phyloP scores from a whole-genome alignment of 2,888 invertebrate species.

The Cephus runcator region DNA sequence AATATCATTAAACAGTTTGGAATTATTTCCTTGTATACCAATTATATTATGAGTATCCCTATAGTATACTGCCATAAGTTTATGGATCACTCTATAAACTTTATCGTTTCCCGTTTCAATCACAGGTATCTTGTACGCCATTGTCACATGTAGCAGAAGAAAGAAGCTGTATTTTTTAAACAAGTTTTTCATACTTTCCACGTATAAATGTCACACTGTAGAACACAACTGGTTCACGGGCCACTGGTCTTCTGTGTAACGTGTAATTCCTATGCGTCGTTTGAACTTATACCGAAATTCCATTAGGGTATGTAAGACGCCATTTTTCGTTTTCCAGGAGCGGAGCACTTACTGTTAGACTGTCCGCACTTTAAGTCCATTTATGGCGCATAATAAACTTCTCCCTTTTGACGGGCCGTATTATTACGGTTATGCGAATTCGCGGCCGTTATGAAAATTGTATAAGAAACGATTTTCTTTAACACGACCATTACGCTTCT shows the following conservation, averaged over 20 bases:
- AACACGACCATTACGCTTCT: neutral
- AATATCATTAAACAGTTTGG: neutral
- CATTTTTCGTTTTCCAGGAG: neutral
- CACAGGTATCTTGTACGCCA: neutral
- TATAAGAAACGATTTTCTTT: neutral
- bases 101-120: neutral
- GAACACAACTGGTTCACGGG: neutral
- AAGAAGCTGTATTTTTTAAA: neutral
- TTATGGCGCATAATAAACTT: neutral
- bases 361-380: neutral
- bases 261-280: neutral
- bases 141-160: neutral
- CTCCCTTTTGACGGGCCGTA: neutral
- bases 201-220: neutral
- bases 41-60: neutral
- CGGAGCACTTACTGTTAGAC: too few species aligned
- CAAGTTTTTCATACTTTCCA: neutral
- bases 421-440: neutral
- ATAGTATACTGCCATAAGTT: neutral
- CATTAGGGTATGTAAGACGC: neutral
- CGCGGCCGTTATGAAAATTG: neutral
- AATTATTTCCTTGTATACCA: neutral
- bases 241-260: neutral
- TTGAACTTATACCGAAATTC: neutral
- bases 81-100: neutral